phyloP scores from a whole-genome alignment of 2,797 vertebrate species.

The Australoheros facetus region DNA sequence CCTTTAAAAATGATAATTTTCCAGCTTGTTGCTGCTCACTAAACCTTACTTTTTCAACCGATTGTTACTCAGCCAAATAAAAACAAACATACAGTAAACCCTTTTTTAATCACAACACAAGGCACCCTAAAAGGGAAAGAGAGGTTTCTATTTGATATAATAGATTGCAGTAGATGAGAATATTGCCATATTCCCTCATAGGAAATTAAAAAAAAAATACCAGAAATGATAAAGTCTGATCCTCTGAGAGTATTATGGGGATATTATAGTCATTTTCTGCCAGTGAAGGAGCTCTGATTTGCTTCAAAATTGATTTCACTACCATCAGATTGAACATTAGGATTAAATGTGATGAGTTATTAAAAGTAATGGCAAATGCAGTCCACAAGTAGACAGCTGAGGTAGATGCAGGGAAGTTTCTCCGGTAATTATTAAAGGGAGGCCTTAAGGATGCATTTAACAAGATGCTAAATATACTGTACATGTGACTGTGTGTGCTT shows the following conservation, averaged over 20 bases:
- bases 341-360: slow-evolving; percentile 46
- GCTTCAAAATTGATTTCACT: slow-evolving; percentile 8
- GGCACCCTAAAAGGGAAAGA: not conserved
- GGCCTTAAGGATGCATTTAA: slow-evolving; percentile 35
- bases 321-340: slow-evolving; percentile 5
- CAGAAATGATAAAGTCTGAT: slow-evolving; percentile 2
- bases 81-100: not conserved
- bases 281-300: not conserved
- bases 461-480: slow-evolving; percentile 25
- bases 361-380: slow-evolving; percentile 34
- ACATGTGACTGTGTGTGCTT: not conserved
- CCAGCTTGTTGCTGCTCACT: not conserved
- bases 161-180: not conserved
- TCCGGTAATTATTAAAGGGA: slow-evolving; percentile 42
- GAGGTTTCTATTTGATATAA: slow-evolving; percentile 3
- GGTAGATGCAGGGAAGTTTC: not conserved
- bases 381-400: not conserved
- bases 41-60: not conserved
- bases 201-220: not conserved
- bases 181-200: not conserved
- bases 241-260: slow-evolving; percentile 6
- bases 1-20: not conserved
- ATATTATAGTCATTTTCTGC: not conserved
- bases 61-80: not conserved
- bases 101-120: not conserved